A percentile compares a stretch with the other conserved stretches of the same genome.
Conservation (phyloP, 2,113 vertebrate genomes). For the Equus przewalskii region DNA sequence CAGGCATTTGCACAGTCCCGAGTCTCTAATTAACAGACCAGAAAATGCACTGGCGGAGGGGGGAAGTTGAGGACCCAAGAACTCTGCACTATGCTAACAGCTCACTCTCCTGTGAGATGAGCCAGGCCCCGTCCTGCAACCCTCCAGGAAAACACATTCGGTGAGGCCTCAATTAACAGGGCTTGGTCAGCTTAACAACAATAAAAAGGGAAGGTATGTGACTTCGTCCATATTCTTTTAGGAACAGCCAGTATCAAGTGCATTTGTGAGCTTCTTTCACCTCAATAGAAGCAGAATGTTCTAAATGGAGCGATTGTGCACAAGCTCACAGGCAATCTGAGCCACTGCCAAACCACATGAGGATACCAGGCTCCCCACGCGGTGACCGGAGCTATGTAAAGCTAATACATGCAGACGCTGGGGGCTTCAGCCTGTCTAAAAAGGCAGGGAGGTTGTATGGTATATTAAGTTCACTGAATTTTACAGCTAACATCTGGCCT, state of each 20-base stretch:
- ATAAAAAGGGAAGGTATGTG: constrained; percentile 44
- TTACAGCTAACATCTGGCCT: constrained; percentile 89
- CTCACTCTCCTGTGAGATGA: background rate
- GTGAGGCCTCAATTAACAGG: constrained; percentile 46
- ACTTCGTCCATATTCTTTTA: constrained; percentile 49
- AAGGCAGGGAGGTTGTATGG: constrained; percentile 73
- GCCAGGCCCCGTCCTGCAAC: background rate
- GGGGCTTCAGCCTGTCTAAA: constrained; percentile 67
- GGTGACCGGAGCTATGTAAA: constrained; percentile 76
- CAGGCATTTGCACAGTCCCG: constrained; percentile 39
- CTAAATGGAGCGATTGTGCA: constrained; percentile 75
- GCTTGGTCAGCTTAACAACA: constrained; percentile 33
- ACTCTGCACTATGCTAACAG: background rate
- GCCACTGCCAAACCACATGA: constrained; percentile 61
- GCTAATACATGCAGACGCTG: constrained; percentile 70
- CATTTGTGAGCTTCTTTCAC: constrained; percentile 69
- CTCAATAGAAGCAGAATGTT: constrained; percentile 74
- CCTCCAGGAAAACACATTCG: background rate
- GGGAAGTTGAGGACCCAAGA: background rate
- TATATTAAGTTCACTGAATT: constrained; percentile 86
- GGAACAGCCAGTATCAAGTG: constrained; percentile 40
- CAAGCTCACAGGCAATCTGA: constrained; percentile 78
- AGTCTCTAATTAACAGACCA: constrained; percentile 76
- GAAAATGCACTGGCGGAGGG: constrained; percentile 48
- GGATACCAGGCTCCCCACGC: constrained; percentile 79